These are phyloP conservation scores for Drosophila tsacasi DNA, from an alignment of 1,140 invertebrate genomes.

Conservation along the genomic window DNA sequence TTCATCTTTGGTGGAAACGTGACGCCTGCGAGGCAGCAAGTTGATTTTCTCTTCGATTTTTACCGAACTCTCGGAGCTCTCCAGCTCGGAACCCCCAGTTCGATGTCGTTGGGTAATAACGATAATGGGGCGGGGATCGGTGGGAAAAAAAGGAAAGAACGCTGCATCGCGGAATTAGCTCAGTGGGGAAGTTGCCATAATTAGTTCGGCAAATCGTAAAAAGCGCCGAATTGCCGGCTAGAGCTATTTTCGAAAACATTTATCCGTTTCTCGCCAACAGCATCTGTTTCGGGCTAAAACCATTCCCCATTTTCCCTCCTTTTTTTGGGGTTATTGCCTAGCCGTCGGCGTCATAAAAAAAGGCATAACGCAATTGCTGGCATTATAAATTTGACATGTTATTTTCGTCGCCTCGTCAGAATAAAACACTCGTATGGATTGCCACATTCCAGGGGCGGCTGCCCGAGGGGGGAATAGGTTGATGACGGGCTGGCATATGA, in stretches of 20 bases:
- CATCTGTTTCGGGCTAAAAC: conserved; percentile 45
- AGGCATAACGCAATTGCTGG: conserved; percentile 71
- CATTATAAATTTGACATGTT: conserved; percentile 83
- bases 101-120: conserved; percentile 27
- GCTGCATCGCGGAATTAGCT: conserved; percentile 33
- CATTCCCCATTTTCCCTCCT: conserved; percentile 21
- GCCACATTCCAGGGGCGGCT: conserved; percentile 41
- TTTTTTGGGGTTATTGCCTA: conserved; percentile 44
- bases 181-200: conserved; percentile 48
- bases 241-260: conserved; percentile 56
- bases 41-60: conserved; percentile 76
- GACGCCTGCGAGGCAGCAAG: conserved; percentile 64
- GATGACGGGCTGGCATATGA: conserved; percentile 50
- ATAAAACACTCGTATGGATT: conserved; percentile 58
- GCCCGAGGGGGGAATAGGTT: neutral
- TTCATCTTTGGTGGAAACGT: conserved; percentile 73
- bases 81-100: conserved; percentile 21
- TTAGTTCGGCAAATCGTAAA: conserved; percentile 75
- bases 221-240: conserved; percentile 38
- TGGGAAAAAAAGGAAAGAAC: conserved; percentile 28
- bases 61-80: conserved; percentile 9
- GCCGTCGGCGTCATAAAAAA: conserved; percentile 54
- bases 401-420: conserved; percentile 78
- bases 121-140: conserved; percentile 17
- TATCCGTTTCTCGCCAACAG: conserved; percentile 41